Evolutionary conservation across 2,113 vertebrate species (phyloP), one percentile per base, ranked within the genome.

Genomic region (Ornithorhynchus anatinus): DNA sequence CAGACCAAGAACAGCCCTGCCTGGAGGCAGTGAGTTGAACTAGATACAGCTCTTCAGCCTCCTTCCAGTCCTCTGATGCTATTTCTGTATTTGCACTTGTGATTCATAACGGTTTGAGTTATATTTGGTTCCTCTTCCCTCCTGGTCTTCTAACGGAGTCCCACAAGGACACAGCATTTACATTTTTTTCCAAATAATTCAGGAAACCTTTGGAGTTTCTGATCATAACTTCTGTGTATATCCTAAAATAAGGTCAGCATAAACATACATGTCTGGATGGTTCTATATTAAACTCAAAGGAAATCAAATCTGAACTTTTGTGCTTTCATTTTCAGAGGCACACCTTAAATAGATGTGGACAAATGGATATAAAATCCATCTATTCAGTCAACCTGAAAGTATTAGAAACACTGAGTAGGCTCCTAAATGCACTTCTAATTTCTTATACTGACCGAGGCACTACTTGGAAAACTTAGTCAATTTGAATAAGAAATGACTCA

Each of bases 81-180:
- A 1, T 52, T 57, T 27, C 44, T 27, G 22, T 59, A 27, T 32
- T 20, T 17, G 14, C 20, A 37, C 22, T 71, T 81, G 50, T 7
- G 62, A 63, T 8, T 31, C 13, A 50, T 17, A 65, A 9, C 32
- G 27, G 25, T 76, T 56, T 31, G 23, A 32, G 2, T 35, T 65
- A 17, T 23, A 33, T 12, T 54, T 44, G 23, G 3, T 15, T 29
- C 33, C 51, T 81, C 59, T 70, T 69, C 38, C 40, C 22, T 63
- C 54, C 43, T 10, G 22, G 42, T 20, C 59, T 61, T 11, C 62
- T 53, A 33, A 69, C 27, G 48, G 14, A 72, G 17, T 9, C 38
- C 52, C 67, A 15, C 19, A 78, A 74, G 42, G 25, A 31, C 22
- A 70, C 38, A 80, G 72, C 71, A 82, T 60, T 81, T 65, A 76